Evolutionary conservation across 30 jellyfish, hydroid and myxozoan species (phyloP), one percentile per base, ranked within the genome.

Genomic region (Hydra vulgaris): DNA sequence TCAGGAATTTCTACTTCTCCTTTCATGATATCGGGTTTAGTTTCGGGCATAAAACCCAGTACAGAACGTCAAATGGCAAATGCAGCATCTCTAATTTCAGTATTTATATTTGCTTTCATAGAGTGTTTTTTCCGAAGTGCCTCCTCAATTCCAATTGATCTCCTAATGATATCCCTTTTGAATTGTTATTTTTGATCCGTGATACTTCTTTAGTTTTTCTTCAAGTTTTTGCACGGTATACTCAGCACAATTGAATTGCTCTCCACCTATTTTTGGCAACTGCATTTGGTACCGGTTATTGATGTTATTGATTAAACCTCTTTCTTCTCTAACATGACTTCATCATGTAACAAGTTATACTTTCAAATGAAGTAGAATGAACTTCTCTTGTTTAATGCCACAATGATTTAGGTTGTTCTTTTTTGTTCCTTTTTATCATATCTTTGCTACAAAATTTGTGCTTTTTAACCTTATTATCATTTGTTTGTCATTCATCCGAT

Each of bases 61-160:
- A 56, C n/a, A 56, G 71, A 56, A 56, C 18, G n/a, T 56, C 71
- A 15, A 56, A 56, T 17, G 71, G 71, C 71, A 56, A 56, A 56
- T 56, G 71, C 71, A 56, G n/a, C 71, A 56, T 15, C 71, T 56
- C 71, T 56, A n/a, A 56, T 71, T 23, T 21, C 22, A 20, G 27
- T 23, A 18, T 71, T 71, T 40, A 71, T 17, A n/a, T n/a, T 71
- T 71, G 79, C 27, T 23, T 71, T 71, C 79, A 71, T 71, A 17
- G 79, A 71, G 27, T 71, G 27, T 23, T 71, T 40, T 71, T 71
- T 71, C 27, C 79, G 0, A 40, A 71, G 27, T 17, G 79, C 79
- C 27, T 71, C 79, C 22, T 71, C 27, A 17, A 18, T 71, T 71
- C 79, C 71, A 56, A 56, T 56, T 56, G 71, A 56, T 17, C 71